These are phyloP conservation scores for Agelaius tricolor DNA, from an alignment of 2,113 vertebrate species.

Conservation along the genomic window DNA sequence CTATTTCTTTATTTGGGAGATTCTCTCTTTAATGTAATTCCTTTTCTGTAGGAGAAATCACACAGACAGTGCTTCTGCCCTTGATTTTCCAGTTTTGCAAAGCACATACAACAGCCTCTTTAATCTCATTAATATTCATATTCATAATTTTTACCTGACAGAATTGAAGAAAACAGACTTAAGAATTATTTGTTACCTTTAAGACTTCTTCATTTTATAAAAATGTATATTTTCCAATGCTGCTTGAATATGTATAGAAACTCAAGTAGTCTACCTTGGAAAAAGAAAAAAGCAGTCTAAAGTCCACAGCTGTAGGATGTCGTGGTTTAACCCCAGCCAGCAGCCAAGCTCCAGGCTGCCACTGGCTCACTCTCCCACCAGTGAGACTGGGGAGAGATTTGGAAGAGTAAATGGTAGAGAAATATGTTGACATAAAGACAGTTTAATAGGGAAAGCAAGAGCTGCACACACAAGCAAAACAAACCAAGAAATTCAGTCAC, in stretches of 20 bases:
- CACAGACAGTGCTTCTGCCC: neutral
- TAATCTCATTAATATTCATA: neutral
- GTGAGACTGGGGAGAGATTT: neutral
- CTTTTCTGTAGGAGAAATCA: neutral
- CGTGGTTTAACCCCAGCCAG: neutral
- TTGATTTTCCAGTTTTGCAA: neutral
- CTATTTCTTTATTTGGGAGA: neutral
- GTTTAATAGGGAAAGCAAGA: neutral
- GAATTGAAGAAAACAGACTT: slow-evolving; percentile 16
- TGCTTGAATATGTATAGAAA: neutral
- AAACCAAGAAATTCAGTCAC: neutral
- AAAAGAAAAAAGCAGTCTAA: neutral
- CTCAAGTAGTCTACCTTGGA: neutral
- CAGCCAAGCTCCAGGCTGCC: neutral
- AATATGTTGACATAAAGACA: neutral
- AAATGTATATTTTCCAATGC: neutral
- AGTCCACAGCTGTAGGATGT: neutral
- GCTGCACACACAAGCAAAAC: neutral
- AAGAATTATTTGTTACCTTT: neutral
- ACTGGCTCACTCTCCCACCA: neutral
- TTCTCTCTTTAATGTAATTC: neutral
- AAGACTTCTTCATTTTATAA: neutral
- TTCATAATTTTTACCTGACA: neutral
- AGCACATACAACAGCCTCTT: neutral
- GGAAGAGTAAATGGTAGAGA: neutral